Conservation (phyloP, 2,797 vertebrate species). For the Pygocentrus nattereri region DNA sequence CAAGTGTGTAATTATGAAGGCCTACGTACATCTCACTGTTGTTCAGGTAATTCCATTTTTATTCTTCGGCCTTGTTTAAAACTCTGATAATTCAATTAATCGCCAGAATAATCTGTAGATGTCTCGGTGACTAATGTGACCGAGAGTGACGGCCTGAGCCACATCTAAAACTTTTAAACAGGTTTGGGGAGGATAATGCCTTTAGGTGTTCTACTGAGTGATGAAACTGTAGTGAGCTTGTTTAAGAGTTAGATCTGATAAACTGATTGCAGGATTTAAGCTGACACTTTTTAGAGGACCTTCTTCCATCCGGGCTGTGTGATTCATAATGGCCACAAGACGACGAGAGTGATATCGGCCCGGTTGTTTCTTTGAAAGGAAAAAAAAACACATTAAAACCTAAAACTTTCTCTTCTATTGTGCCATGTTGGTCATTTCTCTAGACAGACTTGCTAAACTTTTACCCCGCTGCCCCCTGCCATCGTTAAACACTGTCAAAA, state of each 20-base stretch:
- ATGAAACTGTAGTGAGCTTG: background rate
- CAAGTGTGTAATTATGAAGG: too few relatives aligned
- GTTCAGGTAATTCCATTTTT: too few relatives aligned
- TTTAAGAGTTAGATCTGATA: background rate
- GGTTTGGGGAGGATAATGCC: background rate
- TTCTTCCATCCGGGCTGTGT: background rate
- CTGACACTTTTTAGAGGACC: too few relatives aligned
- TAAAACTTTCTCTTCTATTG: background rate
- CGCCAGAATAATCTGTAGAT: background rate
- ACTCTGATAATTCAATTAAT: too few relatives aligned
- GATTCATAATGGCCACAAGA: background rate
- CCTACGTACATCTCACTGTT: too few relatives aligned
- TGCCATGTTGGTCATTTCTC: conserved; percentile 15
- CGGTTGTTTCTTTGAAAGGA: background rate
- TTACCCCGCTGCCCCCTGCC: conserved; percentile 22
- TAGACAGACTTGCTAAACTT: conserved; percentile 13
- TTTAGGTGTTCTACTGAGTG: background rate
- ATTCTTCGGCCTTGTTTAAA: background rate
- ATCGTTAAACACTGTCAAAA: conserved; percentile 47
- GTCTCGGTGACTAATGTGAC: background rate
- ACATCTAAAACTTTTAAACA: background rate
- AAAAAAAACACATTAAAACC: too few relatives aligned
- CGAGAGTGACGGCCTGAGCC: background rate
- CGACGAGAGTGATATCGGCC: too few relatives aligned
- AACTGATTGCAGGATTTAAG: too few relatives aligned